Evolutionary conservation across 2,888 invertebrate genomes (phyloP).

Genomic region (Uropetala carovei): DNA sequence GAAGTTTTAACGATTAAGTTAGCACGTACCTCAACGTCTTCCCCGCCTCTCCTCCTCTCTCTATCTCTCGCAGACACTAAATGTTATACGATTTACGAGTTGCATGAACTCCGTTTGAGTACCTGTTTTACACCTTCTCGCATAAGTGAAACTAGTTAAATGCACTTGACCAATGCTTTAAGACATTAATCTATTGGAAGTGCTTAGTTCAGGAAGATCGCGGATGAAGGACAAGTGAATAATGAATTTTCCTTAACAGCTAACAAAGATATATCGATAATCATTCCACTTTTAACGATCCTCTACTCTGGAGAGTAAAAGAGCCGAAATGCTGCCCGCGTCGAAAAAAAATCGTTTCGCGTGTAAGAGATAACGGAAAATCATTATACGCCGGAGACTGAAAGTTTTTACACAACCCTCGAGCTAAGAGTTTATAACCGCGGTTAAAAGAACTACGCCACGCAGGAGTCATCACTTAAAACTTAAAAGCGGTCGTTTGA

Average conservation of each 20-base stretch:
- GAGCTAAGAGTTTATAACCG: too few relatives aligned
- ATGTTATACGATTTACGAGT: slow-evolving; percentile 42
- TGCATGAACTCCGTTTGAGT: neutral
- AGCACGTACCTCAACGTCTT: neutral
- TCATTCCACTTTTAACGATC: neutral
- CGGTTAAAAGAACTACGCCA: too few relatives aligned
- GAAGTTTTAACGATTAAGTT: neutral
- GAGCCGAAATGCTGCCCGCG: too few relatives aligned
- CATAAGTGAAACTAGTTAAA: slow-evolving; percentile 18
- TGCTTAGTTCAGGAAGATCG: neutral
- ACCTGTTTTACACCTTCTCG: slow-evolving; percentile 21
- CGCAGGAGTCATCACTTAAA: too few relatives aligned
- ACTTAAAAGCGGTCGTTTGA: too few relatives aligned
- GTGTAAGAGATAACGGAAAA: too few relatives aligned
- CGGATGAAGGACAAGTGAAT: neutral
- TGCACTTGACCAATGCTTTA: slow-evolving; percentile 5
- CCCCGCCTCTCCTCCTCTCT: neutral
- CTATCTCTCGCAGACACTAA: neutral
- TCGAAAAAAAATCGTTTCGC: too few relatives aligned
- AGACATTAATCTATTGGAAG: slow-evolving; percentile 15
- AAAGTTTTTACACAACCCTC: too few relatives aligned
- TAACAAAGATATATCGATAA: neutral
- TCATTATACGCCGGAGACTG: too few relatives aligned
- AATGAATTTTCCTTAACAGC: neutral
- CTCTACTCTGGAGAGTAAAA: too few relatives aligned